Conservation (phyloP, 2,888 invertebrate species). For the Biston stratarius region DNA sequence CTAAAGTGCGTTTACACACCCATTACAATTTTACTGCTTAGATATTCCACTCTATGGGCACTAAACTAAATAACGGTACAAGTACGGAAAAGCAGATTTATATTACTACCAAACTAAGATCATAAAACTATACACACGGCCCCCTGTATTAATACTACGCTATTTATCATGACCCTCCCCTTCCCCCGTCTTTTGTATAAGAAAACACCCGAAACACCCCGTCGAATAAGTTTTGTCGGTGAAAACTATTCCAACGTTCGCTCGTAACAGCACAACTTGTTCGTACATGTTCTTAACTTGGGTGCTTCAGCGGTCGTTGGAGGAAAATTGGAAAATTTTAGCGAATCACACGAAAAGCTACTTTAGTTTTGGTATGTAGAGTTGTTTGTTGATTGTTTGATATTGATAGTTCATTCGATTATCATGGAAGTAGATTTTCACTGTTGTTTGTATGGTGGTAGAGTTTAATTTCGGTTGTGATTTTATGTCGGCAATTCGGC, state of each 20-base stretch:
- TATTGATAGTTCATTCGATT: conserved; percentile 12
- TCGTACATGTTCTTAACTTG: conserved; percentile 82
- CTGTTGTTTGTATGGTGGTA: conserved; percentile 59
- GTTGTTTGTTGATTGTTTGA: conserved; percentile 54
- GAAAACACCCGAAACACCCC: conserved; percentile 78
- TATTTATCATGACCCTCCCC: conserved; percentile 81
- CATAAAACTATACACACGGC: conserved; percentile 83
- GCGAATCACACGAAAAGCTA: conserved; percentile 53
- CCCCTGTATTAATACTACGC: conserved; percentile 81
- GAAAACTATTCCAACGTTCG: conserved; percentile 81
- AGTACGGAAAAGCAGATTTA: conserved; percentile 82
- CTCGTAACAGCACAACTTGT: conserved; percentile 82
- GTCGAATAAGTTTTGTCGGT: conserved; percentile 80
- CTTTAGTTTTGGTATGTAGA: conserved; percentile 49
- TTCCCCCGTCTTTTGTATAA: conserved; percentile 81
- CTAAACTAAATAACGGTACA: conserved; percentile 67
- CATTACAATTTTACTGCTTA: conserved; percentile 48
- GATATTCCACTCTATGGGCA: conserved; percentile 40
- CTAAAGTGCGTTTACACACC: conserved; percentile 43
- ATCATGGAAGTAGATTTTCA: conserved; percentile 44
- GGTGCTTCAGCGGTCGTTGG: conserved; percentile 80
- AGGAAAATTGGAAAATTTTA: conserved; percentile 80
- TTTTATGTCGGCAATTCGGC: conserved; percentile 66
- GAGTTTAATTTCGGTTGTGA: conserved; percentile 62
- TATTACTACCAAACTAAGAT: conserved; percentile 84